These are phyloP conservation scores for Chondrilla cf. caribensis DNA, from an alignment of 37 sponge, comb jelly and placozoan genomes.

Conservation along the genomic window DNA sequence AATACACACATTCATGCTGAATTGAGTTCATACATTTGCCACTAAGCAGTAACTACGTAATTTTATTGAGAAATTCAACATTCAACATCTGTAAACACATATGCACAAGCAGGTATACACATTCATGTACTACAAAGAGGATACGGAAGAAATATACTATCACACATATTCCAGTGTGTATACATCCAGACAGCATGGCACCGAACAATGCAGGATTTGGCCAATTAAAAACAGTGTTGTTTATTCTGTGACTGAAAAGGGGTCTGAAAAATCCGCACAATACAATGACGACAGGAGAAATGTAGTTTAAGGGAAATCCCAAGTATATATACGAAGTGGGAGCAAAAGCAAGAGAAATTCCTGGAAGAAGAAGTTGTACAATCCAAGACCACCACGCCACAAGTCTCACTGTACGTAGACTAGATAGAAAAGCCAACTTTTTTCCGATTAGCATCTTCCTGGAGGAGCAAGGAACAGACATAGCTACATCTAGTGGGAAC, in stretches of 20 bases:
- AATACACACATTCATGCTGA: too few relatives aligned
- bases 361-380: slow-evolving; percentile 24
- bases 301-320: background rate
- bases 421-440: background rate
- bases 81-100: too few relatives aligned
- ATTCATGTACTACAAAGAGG: slow-evolving; percentile 26
- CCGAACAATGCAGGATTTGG: slow-evolving; percentile 60
- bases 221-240: slow-evolving; percentile 18
- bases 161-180: slow-evolving; percentile 42
- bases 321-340: slow-evolving; percentile 13
- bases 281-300: slow-evolving; percentile 30
- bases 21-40: too few relatives aligned
- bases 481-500: too few relatives aligned
- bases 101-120: too few relatives aligned
- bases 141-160: slow-evolving; percentile 49
- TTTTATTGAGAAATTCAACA: background rate
- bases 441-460: background rate
- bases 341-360: slow-evolving; percentile 23
- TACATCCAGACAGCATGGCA: slow-evolving; percentile 39
- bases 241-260: background rate
- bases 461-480: too few relatives aligned
- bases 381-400: slow-evolving; percentile 15
- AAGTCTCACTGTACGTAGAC: too few relatives aligned
- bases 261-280: background rate
- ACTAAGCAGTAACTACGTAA: too few relatives aligned